These are phyloP conservation scores for Apis florea DNA, from an alignment of 1,140 invertebrate genomes.

Conservation along the genomic window DNA sequence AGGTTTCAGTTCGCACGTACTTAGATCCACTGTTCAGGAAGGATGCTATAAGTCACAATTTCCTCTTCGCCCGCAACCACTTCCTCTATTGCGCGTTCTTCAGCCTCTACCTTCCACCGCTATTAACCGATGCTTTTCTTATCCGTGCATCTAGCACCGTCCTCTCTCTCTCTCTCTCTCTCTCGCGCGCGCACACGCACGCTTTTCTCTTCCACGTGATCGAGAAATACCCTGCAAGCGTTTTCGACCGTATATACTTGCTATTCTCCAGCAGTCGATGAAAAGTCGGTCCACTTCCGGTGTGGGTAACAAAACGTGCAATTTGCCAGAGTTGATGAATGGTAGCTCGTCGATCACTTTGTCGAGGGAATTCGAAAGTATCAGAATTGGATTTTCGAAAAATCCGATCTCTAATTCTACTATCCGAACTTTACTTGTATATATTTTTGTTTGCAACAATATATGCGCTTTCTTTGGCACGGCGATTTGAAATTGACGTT, in stretches of 20 bases:
- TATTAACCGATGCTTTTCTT: slow-evolving; percentile 18
- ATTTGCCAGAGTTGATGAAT: too few relatives aligned
- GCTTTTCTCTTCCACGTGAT: background rate
- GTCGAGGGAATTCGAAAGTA: too few relatives aligned
- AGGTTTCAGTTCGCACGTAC: slow-evolving; percentile 1
- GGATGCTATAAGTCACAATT: slow-evolving; percentile 42
- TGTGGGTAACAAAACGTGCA: background rate
- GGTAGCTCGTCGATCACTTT: background rate
- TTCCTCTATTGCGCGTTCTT: slow-evolving; percentile 27
- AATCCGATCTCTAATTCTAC: too few relatives aligned
- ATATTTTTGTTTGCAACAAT: too few relatives aligned
- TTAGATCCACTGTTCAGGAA: background rate
- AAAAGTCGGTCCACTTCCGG: slow-evolving; percentile 20
- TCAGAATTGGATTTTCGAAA: too few relatives aligned
- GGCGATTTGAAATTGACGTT: too few relatives aligned
- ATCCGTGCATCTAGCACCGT: slow-evolving; percentile 19
- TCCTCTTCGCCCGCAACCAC: slow-evolving; percentile 5
- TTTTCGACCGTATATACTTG: too few relatives aligned
- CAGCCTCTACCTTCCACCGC: background rate
- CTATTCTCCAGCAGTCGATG: background rate
- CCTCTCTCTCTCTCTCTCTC: background rate
- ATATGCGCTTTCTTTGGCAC: too few relatives aligned
- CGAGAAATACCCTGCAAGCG: background rate
- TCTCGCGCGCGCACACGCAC: background rate
- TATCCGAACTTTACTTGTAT: too few relatives aligned